phyloP scores from a whole-genome alignment of 2,888 invertebrate genomes.

The Andrena fulva region DNA sequence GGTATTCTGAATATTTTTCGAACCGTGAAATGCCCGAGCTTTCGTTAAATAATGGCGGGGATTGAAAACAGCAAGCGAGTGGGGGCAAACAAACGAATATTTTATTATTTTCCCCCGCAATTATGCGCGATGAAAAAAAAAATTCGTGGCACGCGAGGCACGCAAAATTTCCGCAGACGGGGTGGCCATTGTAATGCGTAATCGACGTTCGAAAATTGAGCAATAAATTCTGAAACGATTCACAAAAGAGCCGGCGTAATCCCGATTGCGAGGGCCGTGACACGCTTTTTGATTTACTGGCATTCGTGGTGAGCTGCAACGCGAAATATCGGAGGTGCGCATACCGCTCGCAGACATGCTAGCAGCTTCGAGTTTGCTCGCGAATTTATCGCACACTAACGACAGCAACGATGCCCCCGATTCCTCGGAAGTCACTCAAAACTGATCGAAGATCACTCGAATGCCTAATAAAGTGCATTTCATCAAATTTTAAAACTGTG shows the following conservation, averaged over 20 bases:
- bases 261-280: conserved; percentile 11
- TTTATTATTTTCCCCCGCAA: conserved; percentile 31
- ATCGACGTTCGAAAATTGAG: conserved; percentile 14
- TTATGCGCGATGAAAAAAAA: background rate
- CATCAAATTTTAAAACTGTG: background rate
- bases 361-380: background rate
- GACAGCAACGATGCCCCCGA: no score
- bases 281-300: conserved; percentile 44
- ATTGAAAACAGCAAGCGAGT: background rate
- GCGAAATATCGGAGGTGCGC: conserved; percentile 8
- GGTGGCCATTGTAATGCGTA: conserved; percentile 25
- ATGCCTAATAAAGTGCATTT: background rate
- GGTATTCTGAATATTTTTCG: conserved; percentile 8
- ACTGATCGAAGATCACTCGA: no score
- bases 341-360: background rate
- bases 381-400: background rate
- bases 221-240: conserved; percentile 34
- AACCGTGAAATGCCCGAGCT: conserved; percentile 4
- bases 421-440: no score
- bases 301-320: conserved; percentile 11
- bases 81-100: background rate
- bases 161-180: background rate
- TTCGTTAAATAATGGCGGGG: background rate
- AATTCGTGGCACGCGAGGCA: background rate
- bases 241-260: conserved; percentile 20